Evolutionary conservation across 1,140 invertebrate genomes (phyloP), one percentile per base, ranked within the genome.

Genomic region (Elysia chlorotica): DNA sequence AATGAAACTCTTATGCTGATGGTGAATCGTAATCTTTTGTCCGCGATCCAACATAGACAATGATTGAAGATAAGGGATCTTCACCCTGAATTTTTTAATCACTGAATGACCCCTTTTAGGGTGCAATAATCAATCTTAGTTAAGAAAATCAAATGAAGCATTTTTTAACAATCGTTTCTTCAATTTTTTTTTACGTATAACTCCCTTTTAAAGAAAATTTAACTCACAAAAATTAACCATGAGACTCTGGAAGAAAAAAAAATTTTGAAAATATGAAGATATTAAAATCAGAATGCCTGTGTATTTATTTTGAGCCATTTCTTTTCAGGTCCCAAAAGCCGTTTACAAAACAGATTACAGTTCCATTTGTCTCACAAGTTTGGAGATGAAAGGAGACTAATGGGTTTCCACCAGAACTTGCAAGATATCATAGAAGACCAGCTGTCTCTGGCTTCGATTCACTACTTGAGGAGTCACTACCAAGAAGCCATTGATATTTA

Each of bases 401-500:
- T 94, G 90, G 90, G 92, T 65, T 91, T 93, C 74, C 94, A 97
- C 85, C 92, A 94, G 65, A 91, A 93, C 75, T 87, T 99, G 14
- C 91, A 95, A 73, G 95, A 98, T 83, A 91, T 94, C 2, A 91
- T 96, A 17, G 95, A 99, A 88, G 97, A 99, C 89, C 96, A 99
- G 87, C 89, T 99, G 10, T 96, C 95, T 78, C 87, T 99, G 41
- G 98, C 98, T 2, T 95, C 97, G 0, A 96, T 99, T 79, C 96
- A 99, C 86, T 99, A 98, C 86, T 89, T 99, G 56, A 90, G 96
- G 41, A 93, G 93, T 41, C 96, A 99, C 86, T 99, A 98, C 87
- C 96, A 99, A 87, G 97, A 99, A 88, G 96, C 98, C 30, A 99
- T 99, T 78, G 97, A 99, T 87, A 96, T 99, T 78, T 99, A 99